A percentile compares a stretch with the other conserved stretches of the same genome.
These are phyloP conservation scores for Drosophila ezoana DNA, from an alignment of 2,888 invertebrate species.

Conservation along the genomic window DNA sequence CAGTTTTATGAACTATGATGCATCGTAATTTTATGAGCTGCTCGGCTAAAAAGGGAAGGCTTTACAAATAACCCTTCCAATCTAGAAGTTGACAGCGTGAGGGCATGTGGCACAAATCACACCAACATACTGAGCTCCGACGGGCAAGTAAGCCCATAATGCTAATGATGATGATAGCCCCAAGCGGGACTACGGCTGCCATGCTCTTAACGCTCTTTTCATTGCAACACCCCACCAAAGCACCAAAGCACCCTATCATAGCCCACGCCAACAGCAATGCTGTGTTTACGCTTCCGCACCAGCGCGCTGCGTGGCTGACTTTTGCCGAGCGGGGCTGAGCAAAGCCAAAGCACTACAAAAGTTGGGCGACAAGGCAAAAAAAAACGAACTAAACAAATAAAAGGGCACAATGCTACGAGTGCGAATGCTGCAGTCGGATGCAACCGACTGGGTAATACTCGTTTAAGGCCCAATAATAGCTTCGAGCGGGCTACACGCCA, in stretches of 20 bases:
- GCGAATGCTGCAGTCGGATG: too few species aligned
- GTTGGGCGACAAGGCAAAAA: constrained; percentile 19
- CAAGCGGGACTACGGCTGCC: constrained; percentile 1
- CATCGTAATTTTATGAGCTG: not conserved
- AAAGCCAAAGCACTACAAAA: constrained; percentile 38
- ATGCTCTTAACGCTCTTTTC: not conserved
- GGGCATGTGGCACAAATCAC: constrained; percentile 26
- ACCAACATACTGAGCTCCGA: constrained; percentile 3
- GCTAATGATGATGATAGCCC: constrained; percentile 31
- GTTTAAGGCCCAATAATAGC: too few species aligned
- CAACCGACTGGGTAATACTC: too few species aligned
- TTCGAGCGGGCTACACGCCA: too few species aligned
- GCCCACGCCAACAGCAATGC: constrained; percentile 15
- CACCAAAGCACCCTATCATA: not conserved
- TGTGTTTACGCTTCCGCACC: constrained; percentile 59
- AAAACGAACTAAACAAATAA: constrained; percentile 59
- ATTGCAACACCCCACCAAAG: not conserved
- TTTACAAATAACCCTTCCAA: constrained; percentile 29
- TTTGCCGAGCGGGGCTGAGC: constrained; percentile 15
- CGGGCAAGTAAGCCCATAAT: constrained; percentile 27
- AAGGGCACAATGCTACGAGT: constrained; percentile 23
- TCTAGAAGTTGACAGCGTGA: constrained; percentile 22
- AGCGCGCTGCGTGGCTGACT: constrained; percentile 37
- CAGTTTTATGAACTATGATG: too few species aligned
- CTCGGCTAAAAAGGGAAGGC: not conserved